Evolutionary conservation across 2,797 vertebrate species (phyloP), one percentile per base, ranked within the genome.

Genomic region (Tauraco hartlaubi): DNA sequence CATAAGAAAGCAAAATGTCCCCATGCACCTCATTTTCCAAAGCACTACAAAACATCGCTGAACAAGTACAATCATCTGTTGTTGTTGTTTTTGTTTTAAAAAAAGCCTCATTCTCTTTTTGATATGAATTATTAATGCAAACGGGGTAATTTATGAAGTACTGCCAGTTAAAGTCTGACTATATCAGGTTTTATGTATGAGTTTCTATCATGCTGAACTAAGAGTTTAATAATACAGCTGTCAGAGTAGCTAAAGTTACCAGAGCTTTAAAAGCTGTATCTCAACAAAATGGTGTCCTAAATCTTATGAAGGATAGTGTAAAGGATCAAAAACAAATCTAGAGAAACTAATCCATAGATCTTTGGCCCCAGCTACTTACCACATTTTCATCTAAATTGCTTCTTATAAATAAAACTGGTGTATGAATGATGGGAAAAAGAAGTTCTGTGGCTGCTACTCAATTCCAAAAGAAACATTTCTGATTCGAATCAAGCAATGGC

Each of bases 171-270:
- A 88, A 62, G 19, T 49, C 51, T 59, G 94, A 73, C 64, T 92
- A 77, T 29, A 37, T 66, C 66, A 81, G 67, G 23, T 93, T 94
- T 94, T 96, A 90, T 58, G 29, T 73, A 78, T 48, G 73, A 26
- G 25, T 49, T 94, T 95, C 72, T 22, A 61, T 63, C 78, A 88
- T 61, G 49, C 68, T 72, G 81, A 97, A 71, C 77, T 83, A 86
- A 96, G 94, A 89, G 64, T 73, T 85, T 80, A 96, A 95, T 95
- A 79, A 88, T 72, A 77, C 55, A 90, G 35, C 52, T 95, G 51
- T 91, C 82, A 94, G 69, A 84, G 11, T 23, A 93, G 43, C 90
- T 95, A 75, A 96, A 94, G 71, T 85, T 84, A 78, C 55, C 18
- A 95, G 90, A 91, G 64, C 13, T 82, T 89, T 74, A 82, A 91